A percentile compares a stretch with the other conserved stretches of the same genome.
Evolutionary conservation across 1,140 invertebrate genomes (phyloP).

Genomic region (Parapsyche elsis): DNA sequence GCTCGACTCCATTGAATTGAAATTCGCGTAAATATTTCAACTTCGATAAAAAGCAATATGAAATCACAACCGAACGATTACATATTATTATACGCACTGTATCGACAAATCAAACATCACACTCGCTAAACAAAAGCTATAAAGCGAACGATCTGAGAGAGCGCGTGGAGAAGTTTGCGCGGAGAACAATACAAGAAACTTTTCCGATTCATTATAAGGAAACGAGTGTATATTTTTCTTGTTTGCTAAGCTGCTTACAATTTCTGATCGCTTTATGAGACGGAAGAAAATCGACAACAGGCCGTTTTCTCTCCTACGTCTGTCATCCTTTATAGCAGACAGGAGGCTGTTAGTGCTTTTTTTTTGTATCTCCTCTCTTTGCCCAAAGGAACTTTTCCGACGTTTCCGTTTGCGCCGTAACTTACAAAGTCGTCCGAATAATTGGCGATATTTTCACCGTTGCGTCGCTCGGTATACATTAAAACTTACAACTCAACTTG

Average conservation of each 20-base stretch:
- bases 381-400: not conserved
- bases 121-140: slow-evolving; percentile 14
- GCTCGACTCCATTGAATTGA: not conserved
- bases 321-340: not conserved
- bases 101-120: slow-evolving; percentile 18
- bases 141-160: slow-evolving; percentile 9
- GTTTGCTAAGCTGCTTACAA: slow-evolving; percentile 30
- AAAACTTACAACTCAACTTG: no score
- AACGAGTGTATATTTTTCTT: slow-evolving; percentile 33
- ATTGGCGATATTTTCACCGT: not conserved
- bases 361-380: not conserved
- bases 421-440: not conserved
- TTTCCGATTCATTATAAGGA: slow-evolving; percentile 27
- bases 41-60: not conserved
- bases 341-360: not conserved
- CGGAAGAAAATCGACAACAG: not conserved
- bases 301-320: not conserved
- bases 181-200: not conserved
- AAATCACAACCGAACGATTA: not conserved
- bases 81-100: not conserved
- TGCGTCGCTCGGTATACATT: not conserved
- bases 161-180: not conserved
- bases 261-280: slow-evolving; percentile 33
- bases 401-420: not conserved
- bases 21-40: not conserved